Base-by-base conservation (phyloP, 1,140 invertebrate species). In the Euborellia annulipes region DNA sequence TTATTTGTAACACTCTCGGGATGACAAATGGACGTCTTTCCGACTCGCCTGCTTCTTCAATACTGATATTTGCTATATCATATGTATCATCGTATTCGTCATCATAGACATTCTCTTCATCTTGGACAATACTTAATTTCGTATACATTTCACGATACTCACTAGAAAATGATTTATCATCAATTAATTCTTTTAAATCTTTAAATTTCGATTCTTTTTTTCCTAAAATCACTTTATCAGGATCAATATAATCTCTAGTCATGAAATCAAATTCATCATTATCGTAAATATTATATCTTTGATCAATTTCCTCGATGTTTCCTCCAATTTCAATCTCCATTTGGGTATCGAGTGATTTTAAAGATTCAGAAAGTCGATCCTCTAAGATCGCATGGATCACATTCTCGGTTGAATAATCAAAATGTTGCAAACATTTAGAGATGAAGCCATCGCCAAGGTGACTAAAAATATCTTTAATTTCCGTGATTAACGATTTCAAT, bases 81-180 rank as follows among this genome's bases (percentile, higher is more conserved):
- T 83, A 82, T 1, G 79, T 79, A 53, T 87, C 85, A 62, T 89
- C 85, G 62, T 90, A 92, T 58, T 94, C 89, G 66, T 93, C 88
- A 50, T 91, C 84, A 57, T 92, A 92, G 55, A 79, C 64, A 47
- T 68, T 60, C 34, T 61, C 62, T 1, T 67, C 64, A 48, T 41
- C 43, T 21, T 55, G 55, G 20, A 58, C 50, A 13, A 52, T 46
- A 11, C 51, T 46, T 9, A 57, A 52, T 22, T 50, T 27, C 0
- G 41, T n/a, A 44, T 55, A 62, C 37, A 49, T 48, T 18, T 73
- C 64, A 41, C 60, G 64, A 17, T 74, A 54, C 43, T 71, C 62
- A 49, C 67, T 64, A 3, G 80, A 59, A 14, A 73, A 68, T 8
- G 66, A 66, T 60, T 87, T 86, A 52, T 87, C 84, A 54, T 88